These are phyloP conservation scores for Orthosia gothica DNA, from an alignment of 2,888 invertebrate species.

Conservation along the genomic window DNA sequence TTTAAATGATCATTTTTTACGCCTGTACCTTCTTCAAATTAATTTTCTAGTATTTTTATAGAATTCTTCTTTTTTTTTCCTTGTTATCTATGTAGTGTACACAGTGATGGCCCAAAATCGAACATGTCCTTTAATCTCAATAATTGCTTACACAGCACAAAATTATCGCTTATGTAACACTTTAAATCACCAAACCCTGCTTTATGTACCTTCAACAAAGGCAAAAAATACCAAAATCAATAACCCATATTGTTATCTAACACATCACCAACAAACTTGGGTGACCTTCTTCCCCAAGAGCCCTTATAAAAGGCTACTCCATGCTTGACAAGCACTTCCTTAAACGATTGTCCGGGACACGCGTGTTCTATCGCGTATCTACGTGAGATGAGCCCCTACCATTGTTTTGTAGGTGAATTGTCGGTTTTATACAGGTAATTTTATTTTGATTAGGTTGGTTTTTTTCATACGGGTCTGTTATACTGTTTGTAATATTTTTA, in stretches of 20 bases:
- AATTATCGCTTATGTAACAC: not conserved
- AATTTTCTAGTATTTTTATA: too few relatives aligned
- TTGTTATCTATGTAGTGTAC: too few relatives aligned
- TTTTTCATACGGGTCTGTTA: not conserved
- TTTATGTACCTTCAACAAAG: too few relatives aligned
- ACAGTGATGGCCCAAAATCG: too few relatives aligned
- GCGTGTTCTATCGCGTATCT: slow-evolving; percentile 87
- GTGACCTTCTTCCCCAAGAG: slow-evolving; percentile 35
- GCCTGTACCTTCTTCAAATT: too few relatives aligned
- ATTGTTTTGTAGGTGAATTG: slow-evolving; percentile 29
- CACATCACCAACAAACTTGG: slow-evolving; percentile 39
- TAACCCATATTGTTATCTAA: slow-evolving; percentile 46
- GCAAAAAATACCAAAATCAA: slow-evolving; percentile 18
- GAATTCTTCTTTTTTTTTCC: too few relatives aligned
- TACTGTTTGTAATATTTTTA: not conserved
- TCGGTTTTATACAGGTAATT: slow-evolving; percentile 22
- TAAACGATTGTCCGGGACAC: slow-evolving; percentile 80
- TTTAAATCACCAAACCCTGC: not conserved
- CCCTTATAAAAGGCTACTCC: slow-evolving; percentile 73
- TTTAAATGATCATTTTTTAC: too few relatives aligned
- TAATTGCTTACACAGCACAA: not conserved
- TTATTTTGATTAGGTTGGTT: not conserved
- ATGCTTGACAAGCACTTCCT: slow-evolving; percentile 70
- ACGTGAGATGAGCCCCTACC: slow-evolving; percentile 59
- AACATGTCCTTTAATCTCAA: too few relatives aligned